phyloP scores from a whole-genome alignment of 2,888 invertebrate species.

The Xanthia togata region DNA sequence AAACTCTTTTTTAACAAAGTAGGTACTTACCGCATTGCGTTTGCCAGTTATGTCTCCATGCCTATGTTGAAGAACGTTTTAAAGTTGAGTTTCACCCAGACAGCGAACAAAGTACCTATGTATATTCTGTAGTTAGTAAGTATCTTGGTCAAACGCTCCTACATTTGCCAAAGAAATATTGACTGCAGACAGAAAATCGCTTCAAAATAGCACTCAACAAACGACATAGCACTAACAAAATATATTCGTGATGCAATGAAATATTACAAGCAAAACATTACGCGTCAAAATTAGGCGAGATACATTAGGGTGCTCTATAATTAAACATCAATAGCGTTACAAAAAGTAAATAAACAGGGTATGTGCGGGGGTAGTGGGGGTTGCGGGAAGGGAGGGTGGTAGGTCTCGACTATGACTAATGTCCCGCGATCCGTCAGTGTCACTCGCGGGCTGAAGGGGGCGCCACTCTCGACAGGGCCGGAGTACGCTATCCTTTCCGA shows the following conservation, averaged over 20 bases:
- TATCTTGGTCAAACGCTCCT: slow-evolving; percentile 24
- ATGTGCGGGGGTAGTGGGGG: slow-evolving; percentile 85
- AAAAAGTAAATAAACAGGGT: slow-evolving; percentile 91
- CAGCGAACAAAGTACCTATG: background rate
- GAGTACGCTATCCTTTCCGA: slow-evolving; percentile 85
- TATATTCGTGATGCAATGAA: slow-evolving; percentile 74
- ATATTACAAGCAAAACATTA: slow-evolving; percentile 85
- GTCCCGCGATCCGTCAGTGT: slow-evolving; percentile 93
- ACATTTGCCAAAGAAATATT: slow-evolving; percentile 55
- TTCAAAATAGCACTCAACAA: slow-evolving; percentile 63
- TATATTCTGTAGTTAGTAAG: background rate
- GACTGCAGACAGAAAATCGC: slow-evolving; percentile 64
- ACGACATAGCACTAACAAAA: slow-evolving; percentile 69
- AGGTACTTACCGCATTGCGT: background rate
- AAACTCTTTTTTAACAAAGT: background rate
- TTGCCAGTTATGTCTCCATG: background rate
- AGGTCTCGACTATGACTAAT: slow-evolving; percentile 93
- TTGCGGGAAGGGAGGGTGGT: slow-evolving; percentile 82
- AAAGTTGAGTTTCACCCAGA: slow-evolving; percentile 9
- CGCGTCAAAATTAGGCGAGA: slow-evolving; percentile 84
- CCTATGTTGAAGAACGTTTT: background rate
- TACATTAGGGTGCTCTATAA: slow-evolving; percentile 88
- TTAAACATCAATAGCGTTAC: slow-evolving; percentile 91
- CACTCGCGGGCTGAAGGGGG: slow-evolving; percentile 88
- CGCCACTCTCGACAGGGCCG: slow-evolving; percentile 86